Base-by-base conservation (phyloP, 1,140 invertebrate species). In the Caenorhabditis tropicalis region DNA sequence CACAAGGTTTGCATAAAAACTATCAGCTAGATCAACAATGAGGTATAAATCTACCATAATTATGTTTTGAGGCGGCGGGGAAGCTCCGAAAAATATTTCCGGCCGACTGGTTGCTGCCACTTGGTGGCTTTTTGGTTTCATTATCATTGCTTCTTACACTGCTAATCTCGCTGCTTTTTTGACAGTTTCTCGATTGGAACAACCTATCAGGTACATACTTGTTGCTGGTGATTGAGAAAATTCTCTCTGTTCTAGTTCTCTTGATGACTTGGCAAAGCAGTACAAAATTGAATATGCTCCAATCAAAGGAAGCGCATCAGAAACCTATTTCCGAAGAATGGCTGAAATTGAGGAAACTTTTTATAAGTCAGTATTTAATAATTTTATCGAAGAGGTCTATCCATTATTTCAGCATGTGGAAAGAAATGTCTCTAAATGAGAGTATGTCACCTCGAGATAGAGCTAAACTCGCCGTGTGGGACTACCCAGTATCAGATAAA, bases 111-210 rank as follows among this genome's bases (percentile, higher is more conserved):
- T 97, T 5, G 95, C 95, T 12, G 94, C 94, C 1, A 96, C 96
- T 93, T 98, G 96, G 96, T 98, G 96, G 96, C 97, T 98, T 92
- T 98, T 98, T 92, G 98, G 96, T 0, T 93, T 98, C 21, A 98
- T 98, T 88, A 97, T 99, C 94, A 98, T 98, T 89, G 98, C 96
- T 19, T 98, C 96, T 0, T 98, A 98, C 92, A 99, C 97, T 31
- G 97, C 97, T 43, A 98, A 98, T 92, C 93, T 98, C 88, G 97
- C 97, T 27, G 96, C 97, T 33, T 98, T 99, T 92, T 92, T 99
- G 6, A 99, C 97, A 0, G 96, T 98, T 3, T 96, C 98, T 91
- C 93, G 96, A 87, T 96, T 98, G 94, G 95, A 97, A 91, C 96
- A 96, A 0, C 96, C 96, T 7, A 99, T 99, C 81, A 95, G 56